These are phyloP conservation scores for Sebastes oblongus DNA, from an alignment of 2,797 vertebrate species.

Conservation along the genomic window DNA sequence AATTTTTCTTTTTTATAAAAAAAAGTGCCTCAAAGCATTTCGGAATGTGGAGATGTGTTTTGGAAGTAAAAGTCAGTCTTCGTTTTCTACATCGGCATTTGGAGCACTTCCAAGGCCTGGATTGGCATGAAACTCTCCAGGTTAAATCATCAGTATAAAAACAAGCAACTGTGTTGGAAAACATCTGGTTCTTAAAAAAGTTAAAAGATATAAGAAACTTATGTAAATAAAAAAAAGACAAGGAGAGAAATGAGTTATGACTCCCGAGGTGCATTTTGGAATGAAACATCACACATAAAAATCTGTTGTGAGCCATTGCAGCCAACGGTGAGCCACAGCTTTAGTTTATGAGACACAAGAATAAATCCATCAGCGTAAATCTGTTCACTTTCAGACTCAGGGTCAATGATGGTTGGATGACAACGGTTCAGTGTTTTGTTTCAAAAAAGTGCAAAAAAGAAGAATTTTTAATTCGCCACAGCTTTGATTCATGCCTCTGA, in stretches of 20 bases:
- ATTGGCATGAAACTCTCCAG: neutral
- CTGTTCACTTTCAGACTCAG: neutral
- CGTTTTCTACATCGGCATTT: neutral
- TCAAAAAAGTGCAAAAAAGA: neutral
- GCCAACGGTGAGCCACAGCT: neutral
- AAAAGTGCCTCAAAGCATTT: neutral
- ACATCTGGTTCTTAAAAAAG: neutral
- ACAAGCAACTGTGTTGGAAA: neutral
- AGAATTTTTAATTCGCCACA: neutral
- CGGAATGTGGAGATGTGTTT: neutral
- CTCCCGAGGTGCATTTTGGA: neutral
- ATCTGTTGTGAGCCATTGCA: neutral
- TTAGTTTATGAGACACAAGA: neutral
- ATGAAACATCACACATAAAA: neutral
- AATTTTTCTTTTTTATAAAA: neutral
- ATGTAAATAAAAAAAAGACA: neutral
- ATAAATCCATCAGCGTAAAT: neutral
- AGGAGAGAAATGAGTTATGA: neutral
- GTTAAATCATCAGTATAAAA: neutral
- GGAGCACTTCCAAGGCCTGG: neutral
- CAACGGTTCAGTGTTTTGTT: neutral
- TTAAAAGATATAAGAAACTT: neutral
- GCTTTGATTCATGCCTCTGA: neutral
- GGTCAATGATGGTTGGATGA: neutral
- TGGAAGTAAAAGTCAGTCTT: neutral